Conservation (phyloP, 2,113 vertebrate genomes). For the Gadus chalcogrammus region DNA sequence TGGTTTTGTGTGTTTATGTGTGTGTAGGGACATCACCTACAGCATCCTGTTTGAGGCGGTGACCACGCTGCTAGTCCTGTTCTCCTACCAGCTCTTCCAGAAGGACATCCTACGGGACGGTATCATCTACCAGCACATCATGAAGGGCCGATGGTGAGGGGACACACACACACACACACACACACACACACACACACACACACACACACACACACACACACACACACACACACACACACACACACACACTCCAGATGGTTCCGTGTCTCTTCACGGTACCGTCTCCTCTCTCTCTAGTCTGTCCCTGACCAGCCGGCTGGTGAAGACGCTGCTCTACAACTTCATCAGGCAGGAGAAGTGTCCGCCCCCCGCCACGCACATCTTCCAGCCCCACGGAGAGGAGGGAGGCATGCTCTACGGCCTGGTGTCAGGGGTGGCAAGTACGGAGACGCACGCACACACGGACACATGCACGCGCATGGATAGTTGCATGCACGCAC, state of each 20-base stretch:
- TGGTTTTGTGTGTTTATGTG: neutral
- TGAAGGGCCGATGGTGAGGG: slow-evolving; percentile 89
- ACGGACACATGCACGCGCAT: neutral
- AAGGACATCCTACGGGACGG: slow-evolving; percentile 91
- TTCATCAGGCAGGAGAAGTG: slow-evolving; percentile 97
- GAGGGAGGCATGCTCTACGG: slow-evolving; percentile 90
- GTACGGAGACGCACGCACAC: slow-evolving; percentile 61
- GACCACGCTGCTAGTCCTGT: slow-evolving; percentile 87
- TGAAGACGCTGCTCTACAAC: slow-evolving; percentile 97
- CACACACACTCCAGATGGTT: no score
- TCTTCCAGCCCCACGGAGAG: slow-evolving; percentile 84
- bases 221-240: slow-evolving; percentile 8
- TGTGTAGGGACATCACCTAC: slow-evolving; percentile 90
- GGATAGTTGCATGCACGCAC: neutral
- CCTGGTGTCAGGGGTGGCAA: slow-evolving; percentile 93
- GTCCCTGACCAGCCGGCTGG: slow-evolving; percentile 90
- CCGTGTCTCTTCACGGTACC: no score
- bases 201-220: slow-evolving; percentile 2
- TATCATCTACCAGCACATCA: slow-evolving; percentile 84
- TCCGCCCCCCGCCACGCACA: slow-evolving; percentile 81
- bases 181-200: slow-evolving; percentile 1
- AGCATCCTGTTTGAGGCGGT: slow-evolving; percentile 94
- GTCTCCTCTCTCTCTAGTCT: slow-evolving; percentile 68
- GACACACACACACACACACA: neutral
- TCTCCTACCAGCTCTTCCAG: slow-evolving; percentile 93